phyloP scores from a whole-genome alignment of 2,113 vertebrate genomes.

The Polypterus bichir region DNA sequence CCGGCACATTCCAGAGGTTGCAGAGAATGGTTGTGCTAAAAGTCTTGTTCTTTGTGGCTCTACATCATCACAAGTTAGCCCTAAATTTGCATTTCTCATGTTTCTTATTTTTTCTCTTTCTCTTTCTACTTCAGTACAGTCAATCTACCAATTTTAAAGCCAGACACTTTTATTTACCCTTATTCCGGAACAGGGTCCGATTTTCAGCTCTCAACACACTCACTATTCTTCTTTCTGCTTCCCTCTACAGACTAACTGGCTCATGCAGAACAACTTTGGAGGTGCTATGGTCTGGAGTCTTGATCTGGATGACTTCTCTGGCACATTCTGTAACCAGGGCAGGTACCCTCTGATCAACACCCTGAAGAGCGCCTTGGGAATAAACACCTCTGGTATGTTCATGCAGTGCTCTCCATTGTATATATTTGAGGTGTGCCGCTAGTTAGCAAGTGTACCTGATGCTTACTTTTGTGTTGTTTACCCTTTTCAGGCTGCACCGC shows the following conservation, averaged over 20 bases:
- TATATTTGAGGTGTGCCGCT: neutral
- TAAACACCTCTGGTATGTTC: constrained; percentile 16
- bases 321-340: constrained; percentile 46
- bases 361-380: constrained; percentile 38
- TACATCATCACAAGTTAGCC: too few species aligned
- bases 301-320: constrained; percentile 47
- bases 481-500: constrained; percentile 31
- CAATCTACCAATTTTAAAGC: too few species aligned
- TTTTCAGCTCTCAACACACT: neutral
- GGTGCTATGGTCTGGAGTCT: constrained; percentile 49
- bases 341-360: constrained; percentile 44
- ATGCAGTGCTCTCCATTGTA: neutral
- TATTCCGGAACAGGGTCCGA: too few species aligned
- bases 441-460: neutral
- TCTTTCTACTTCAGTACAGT: too few species aligned
- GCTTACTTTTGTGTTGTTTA: neutral
- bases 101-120: too few species aligned
- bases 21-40: too few species aligned
- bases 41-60: too few species aligned
- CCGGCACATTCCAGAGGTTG: too few species aligned
- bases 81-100: too few species aligned
- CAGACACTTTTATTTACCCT: too few species aligned
- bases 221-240: neutral
- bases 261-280: constrained; percentile 41
- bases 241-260: constrained; percentile 29